Evolutionary conservation across 2,113 vertebrate species (phyloP), one percentile per base, ranked within the genome.

Genomic region (Recurvirostra avosetta): DNA sequence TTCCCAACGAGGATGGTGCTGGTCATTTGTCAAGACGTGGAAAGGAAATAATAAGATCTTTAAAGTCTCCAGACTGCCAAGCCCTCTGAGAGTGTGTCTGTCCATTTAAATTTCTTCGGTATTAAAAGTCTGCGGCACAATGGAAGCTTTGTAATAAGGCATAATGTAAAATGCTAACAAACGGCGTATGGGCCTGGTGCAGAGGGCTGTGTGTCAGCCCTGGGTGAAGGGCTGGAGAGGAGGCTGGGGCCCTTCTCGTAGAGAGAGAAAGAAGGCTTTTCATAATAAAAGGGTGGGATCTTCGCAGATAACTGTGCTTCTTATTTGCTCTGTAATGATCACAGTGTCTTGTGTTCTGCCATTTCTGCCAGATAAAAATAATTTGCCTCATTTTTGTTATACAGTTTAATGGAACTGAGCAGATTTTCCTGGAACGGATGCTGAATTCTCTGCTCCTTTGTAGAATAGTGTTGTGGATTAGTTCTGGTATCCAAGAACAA

Each of bases 351-450:
- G 58, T 77, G 66, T 80, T 68, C 71, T 49, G 47, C 74, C 76
- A 18, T 76, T 84, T 58, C 84, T 91, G 53, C 49, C 55, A 62
- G 81, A 75, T 70, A 74, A 91, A 92, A 82, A 87, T 72, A 61
- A 79, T 82, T 70, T 91, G 77, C 73, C 40, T 70, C 23, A 10
- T 36, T 85, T 95, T 81, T 94, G 83, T 81, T 68, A 61, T 29
- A 47, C 49, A 34, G 68, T 45, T 90, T 38, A 71, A 77, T 68
- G 67, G 95, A 75, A 76, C 25, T 0, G 4, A 82, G 84, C 91
- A 83, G 77, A 85, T 90, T 96, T 92, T 79, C 70, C 80, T 90
- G 86, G 92, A 81, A 63, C 14, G 43, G 92, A 59, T 81, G 88
- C 88, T 34, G 79, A 84, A 89, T 93, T 83, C 88, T 49, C 86